Conservation (phyloP, 2,797 vertebrate genomes). For the Coccyzus lansbergi region DNA sequence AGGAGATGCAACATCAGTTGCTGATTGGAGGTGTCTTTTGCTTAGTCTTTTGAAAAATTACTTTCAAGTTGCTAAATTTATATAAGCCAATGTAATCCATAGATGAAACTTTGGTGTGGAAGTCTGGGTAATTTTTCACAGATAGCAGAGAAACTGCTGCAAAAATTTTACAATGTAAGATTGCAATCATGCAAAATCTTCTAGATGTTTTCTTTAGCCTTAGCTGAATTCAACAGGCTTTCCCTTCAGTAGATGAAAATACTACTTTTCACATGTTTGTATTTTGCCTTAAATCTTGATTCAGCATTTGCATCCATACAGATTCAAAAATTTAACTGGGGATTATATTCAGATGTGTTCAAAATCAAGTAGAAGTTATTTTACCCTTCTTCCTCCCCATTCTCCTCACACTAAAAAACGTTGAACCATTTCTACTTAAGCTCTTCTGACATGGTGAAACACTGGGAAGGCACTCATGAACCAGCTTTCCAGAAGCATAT, state of each 20-base stretch:
- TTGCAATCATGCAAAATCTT: not conserved
- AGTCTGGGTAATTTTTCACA: not conserved
- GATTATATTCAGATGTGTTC: not conserved
- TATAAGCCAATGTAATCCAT: not conserved
- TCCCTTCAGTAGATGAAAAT: not conserved
- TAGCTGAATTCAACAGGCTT: not conserved
- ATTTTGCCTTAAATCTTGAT: not conserved
- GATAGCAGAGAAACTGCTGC: not conserved
- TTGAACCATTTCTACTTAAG: not conserved
- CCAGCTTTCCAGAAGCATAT: not conserved
- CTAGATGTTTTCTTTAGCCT: not conserved
- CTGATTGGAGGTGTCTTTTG: not conserved
- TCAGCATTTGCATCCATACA: not conserved
- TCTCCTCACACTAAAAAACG: not conserved
- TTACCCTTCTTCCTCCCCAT: not conserved
- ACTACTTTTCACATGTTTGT: not conserved
- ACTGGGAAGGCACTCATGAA: not conserved
- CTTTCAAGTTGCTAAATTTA: not conserved
- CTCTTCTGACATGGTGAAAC: not conserved
- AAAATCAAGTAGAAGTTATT: not conserved
- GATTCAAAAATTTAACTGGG: not conserved
- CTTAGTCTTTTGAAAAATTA: not conserved
- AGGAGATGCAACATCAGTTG: not conserved
- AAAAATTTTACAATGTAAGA: not conserved
- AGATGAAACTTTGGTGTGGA: not conserved